These are phyloP conservation scores for Nephotettix cincticeps DNA, from an alignment of 1,140 invertebrate species.

Conservation along the genomic window DNA sequence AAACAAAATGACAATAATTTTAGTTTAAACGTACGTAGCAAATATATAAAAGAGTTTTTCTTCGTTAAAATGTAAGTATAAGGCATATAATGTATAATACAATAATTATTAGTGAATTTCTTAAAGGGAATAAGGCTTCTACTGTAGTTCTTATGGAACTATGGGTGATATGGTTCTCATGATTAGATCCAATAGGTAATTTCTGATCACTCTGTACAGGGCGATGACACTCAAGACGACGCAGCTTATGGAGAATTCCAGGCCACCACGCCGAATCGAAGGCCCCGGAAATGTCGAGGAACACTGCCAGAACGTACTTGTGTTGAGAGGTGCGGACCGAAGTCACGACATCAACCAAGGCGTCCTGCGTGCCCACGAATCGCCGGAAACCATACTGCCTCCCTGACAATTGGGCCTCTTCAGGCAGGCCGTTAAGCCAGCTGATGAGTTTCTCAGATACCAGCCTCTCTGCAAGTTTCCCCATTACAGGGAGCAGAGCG, in stretches of 20 bases:
- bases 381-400: constrained; percentile 20
- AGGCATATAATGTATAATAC: too few species aligned
- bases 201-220: too few species aligned
- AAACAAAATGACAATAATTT: too few species aligned
- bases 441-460: neutral
- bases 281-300: constrained; percentile 50
- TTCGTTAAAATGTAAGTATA: too few species aligned
- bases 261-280: constrained; percentile 50
- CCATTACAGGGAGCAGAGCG: neutral
- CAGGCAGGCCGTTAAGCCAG: neutral
- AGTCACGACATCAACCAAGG: neutral
- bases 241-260: neutral
- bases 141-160: too few species aligned
- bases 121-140: too few species aligned
- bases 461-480: neutral
- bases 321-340: neutral
- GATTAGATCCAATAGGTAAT: too few species aligned
- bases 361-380: neutral
- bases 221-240: constrained; percentile 9
- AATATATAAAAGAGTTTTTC: too few species aligned
- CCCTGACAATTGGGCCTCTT: neutral
- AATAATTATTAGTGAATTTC: too few species aligned
- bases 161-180: too few species aligned
- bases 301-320: constrained; percentile 42
- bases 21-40: too few species aligned